These are phyloP conservation scores for Trachymyrmex septentrionalis DNA, from an alignment of 1,140 invertebrate species.

Conservation along the genomic window DNA sequence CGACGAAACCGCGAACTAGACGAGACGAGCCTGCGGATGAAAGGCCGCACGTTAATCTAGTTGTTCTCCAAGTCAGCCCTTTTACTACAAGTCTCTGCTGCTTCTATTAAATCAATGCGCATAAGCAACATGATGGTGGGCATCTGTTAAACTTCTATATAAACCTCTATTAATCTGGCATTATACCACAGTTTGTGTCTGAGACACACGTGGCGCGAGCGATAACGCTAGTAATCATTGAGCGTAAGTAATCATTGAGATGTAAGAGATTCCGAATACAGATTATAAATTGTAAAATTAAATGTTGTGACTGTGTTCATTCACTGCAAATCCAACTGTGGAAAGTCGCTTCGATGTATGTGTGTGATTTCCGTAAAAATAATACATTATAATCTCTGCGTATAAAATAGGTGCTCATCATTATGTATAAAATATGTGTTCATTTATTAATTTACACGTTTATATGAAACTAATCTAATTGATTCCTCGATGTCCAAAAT, in stretches of 20 bases:
- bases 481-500: not conserved
- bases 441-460: too few species aligned
- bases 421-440: too few species aligned
- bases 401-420: too few species aligned
- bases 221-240: not conserved
- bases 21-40: slow-evolving; percentile 48
- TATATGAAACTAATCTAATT: slow-evolving; percentile 1
- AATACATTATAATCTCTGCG: too few species aligned
- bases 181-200: not conserved
- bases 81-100: not conserved
- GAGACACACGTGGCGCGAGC: not conserved
- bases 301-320: not conserved
- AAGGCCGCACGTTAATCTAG: slow-evolving; percentile 50
- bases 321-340: too few species aligned
- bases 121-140: slow-evolving; percentile 18
- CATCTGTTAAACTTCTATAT: slow-evolving; percentile 33
- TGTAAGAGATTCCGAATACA: not conserved
- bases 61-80: slow-evolving; percentile 46
- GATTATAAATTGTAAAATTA: not conserved
- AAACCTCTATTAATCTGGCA: not conserved
- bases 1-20: slow-evolving; percentile 50
- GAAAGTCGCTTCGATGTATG: too few species aligned
- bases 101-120: slow-evolving; percentile 39
- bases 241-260: not conserved
- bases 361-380: too few species aligned